phyloP scores from a whole-genome alignment of 2,113 vertebrate genomes.

The Apodemus speciosus region DNA sequence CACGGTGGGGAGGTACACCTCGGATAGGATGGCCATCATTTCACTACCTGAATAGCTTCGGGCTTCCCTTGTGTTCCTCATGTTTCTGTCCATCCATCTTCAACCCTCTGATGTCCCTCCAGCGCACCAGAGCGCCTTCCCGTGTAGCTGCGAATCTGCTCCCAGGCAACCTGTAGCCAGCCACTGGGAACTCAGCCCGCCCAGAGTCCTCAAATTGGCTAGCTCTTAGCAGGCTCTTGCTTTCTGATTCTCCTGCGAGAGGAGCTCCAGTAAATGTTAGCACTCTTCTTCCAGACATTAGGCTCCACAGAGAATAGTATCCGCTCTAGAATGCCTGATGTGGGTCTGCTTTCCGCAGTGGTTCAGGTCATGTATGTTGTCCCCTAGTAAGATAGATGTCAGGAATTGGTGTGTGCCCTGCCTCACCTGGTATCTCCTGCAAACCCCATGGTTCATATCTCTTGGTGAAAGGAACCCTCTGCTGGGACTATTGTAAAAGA shows the following conservation, averaged over 20 bases:
- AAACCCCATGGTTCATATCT: background rate
- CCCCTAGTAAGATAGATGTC: background rate
- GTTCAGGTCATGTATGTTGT: background rate
- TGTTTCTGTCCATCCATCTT: background rate
- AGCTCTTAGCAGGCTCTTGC: background rate
- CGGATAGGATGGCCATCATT: background rate
- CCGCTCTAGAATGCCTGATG: no score
- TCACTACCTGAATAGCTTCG: background rate
- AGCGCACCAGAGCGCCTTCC: background rate
- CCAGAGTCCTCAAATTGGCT: background rate
- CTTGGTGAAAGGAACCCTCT: background rate
- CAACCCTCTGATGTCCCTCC: background rate
- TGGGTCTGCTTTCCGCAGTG: background rate
- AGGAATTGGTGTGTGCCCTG: background rate
- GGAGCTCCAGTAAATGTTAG: background rate
- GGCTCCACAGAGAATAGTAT: background rate
- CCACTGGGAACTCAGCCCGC: conserved; percentile 40
- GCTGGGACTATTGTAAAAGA: background rate
- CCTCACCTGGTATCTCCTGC: background rate
- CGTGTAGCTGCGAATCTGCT: background rate
- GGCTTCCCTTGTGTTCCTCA: background rate
- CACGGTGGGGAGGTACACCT: conserved; percentile 39
- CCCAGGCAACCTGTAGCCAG: conserved; percentile 72
- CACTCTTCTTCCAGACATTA: accelerated
- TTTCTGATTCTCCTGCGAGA: background rate